Percentiles rank a stretch among this genome's conserved stretches.
Evolutionary conservation across 2,888 invertebrate genomes (phyloP).

Genomic region (Hanleya hanleyi): DNA sequence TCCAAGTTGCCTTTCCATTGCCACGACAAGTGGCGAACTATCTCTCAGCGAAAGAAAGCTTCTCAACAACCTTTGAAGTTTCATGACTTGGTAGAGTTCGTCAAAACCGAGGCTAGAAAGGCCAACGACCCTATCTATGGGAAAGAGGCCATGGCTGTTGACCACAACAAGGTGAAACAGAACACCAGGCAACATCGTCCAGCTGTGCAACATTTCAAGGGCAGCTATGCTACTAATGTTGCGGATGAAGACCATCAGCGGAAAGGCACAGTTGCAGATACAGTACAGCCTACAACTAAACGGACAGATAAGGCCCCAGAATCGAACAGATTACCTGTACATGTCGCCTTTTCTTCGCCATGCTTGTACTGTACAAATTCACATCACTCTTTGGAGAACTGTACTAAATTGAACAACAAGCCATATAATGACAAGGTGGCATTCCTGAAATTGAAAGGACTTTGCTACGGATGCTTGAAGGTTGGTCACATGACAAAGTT

Average conservation of each 20-base stretch:
- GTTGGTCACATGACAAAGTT: neutral
- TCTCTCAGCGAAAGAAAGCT: neutral
- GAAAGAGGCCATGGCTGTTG: constrained; percentile 13
- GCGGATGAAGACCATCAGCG: neutral
- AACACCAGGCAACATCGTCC: no score
- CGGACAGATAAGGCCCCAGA: no score
- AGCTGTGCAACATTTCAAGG: neutral
- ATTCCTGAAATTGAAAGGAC: neutral
- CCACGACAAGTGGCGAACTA: neutral
- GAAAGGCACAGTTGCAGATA: no score
- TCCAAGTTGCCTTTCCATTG: neutral
- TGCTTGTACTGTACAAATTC: neutral
- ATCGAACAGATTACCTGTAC: no score
- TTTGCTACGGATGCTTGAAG: constrained; percentile 20
- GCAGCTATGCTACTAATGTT: neutral
- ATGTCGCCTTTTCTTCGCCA: no score
- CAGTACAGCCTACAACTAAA: no score
- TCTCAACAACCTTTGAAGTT: neutral
- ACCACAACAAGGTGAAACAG: neutral
- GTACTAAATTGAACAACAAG: neutral
- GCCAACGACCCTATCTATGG: constrained; percentile 24
- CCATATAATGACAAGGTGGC: neutral
- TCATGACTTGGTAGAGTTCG: constrained; percentile 9
- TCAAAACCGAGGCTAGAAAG: constrained; percentile 14
- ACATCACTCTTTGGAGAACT: neutral